Evolutionary conservation across 2,888 invertebrate species (phyloP), one percentile per base, ranked within the genome.

Genomic region (Dione juno): DNA sequence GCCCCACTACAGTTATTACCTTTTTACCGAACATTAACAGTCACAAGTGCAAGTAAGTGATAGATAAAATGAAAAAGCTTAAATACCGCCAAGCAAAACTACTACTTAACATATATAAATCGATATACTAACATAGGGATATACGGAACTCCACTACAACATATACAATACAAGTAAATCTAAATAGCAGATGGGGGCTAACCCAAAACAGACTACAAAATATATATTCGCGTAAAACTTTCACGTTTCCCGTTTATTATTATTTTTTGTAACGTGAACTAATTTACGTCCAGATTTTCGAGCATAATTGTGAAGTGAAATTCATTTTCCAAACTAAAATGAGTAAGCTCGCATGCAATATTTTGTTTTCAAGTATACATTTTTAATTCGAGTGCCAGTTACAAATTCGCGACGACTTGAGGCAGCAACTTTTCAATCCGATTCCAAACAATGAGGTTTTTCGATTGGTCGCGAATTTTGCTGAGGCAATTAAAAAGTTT

Each of bases 401-500:
- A 76, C 80, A 76, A 85, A 83, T 83, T 85, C 79, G 82, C 86
- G 84, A 83, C 82, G 81, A 88, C 84, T 85, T 82, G 79, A 79
- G 79, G 79, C 77, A 74, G 77, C 84, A 88, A 87, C 81, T 88
- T 70, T 74, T 76, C 77, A 87, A 84, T 88, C 84, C 81, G 80
- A 83, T 86, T 84, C 85, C 86, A 86, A 90, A 90, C 90, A 89
- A 88, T 86, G 83, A 83, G 81, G 79, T 85, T 85, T 88, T 89
- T 87, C 84, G 88, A 89, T 86, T 84, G 87, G 87, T 85, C 85
- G 85, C 84, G 81, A 86, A 87, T 87, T 88, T 82, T 82, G 80
- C 82, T 81, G 84, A 80, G 85, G 86, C 90, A 90, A 92, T 92
- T 91, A 90, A 92, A 89, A 92, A 89, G 88, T 91, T 90, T 86